Percentiles rank a stretch among this genome's conserved stretches.
These are phyloP conservation scores for Stenoptilia bipunctidactyla DNA, from an alignment of 2,888 invertebrate genomes.

Conservation along the genomic window DNA sequence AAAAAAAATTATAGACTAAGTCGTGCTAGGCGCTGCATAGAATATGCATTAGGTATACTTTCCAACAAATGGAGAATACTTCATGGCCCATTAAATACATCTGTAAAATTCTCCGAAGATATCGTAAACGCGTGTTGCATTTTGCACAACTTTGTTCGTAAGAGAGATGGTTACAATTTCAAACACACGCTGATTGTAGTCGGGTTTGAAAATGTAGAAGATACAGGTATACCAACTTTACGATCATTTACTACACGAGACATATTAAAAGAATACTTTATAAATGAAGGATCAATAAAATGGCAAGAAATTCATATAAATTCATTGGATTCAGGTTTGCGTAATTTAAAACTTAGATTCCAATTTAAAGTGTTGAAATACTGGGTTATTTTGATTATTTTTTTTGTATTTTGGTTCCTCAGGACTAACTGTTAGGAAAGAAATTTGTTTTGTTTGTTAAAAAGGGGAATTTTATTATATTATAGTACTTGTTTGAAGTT, in stretches of 20 bases:
- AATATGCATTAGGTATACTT: background rate
- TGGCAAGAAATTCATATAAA: conserved; percentile 21
- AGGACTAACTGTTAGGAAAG: no score
- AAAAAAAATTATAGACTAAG: conserved; percentile 5
- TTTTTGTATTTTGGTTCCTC: no score
- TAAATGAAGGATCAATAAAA: conserved; percentile 18
- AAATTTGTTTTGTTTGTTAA: no score
- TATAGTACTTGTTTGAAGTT: no score
- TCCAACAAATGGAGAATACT: conserved; percentile 4
- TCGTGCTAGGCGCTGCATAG: conserved; percentile 2
- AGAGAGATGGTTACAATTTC: conserved; percentile 15
- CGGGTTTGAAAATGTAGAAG: conserved; percentile 16
- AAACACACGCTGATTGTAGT: conserved; percentile 15
- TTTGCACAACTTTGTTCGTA: conserved; percentile 11
- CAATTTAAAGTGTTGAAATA: no score
- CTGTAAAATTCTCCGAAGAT: background rate
- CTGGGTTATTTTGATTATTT: no score
- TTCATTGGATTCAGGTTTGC: no score
- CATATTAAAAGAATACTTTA: conserved; percentile 19
- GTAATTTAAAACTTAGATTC: no score
- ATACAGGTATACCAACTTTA: conserved; percentile 13
- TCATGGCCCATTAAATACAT: conserved; percentile 1
- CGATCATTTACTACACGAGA: conserved; percentile 17
- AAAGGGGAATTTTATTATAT: no score
- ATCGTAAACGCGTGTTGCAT: conserved; percentile 5